Percentiles rank a stretch among this genome's conserved stretches.
These are phyloP conservation scores for Tenthredo mesomela DNA, from an alignment of 2,888 invertebrate genomes.

Conservation along the genomic window DNA sequence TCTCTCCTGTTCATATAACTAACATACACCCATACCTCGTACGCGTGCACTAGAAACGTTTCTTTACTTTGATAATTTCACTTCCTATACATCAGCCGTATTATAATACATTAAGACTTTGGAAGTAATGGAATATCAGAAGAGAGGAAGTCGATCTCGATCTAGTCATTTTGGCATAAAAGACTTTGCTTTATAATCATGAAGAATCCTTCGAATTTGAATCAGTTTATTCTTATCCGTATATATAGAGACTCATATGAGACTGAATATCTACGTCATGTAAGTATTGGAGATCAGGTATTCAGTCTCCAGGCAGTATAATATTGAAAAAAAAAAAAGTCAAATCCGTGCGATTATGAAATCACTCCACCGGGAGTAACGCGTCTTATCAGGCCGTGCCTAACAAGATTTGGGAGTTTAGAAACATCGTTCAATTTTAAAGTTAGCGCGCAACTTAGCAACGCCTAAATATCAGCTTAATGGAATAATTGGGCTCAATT, in stretches of 20 bases:
- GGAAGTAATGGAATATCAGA: not conserved
- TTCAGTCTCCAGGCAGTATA: not conserved
- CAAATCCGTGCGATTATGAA: conserved; percentile 22
- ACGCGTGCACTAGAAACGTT: not conserved
- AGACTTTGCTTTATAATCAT: not conserved
- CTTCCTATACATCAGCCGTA: not conserved
- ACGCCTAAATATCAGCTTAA: conserved; percentile 52
- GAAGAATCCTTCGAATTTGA: not conserved
- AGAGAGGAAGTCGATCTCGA: not conserved
- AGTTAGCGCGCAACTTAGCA: conserved; percentile 50
- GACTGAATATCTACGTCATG: not conserved
- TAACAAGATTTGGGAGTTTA: conserved; percentile 28
- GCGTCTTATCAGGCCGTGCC: not conserved
- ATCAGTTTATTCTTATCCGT: not conserved
- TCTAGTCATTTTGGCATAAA: not conserved
- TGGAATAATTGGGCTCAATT: conserved; percentile 51
- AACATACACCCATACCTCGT: no score
- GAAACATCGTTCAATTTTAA: conserved; percentile 44
- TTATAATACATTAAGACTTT: not conserved
- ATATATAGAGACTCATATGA: not conserved
- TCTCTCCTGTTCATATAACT: not conserved
- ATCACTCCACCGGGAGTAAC: conserved; percentile 7
- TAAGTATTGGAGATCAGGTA: not conserved
- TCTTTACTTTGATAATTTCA: conserved; percentile 17
- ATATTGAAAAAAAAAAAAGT: not conserved